These are phyloP conservation scores for Pyrochroa serraticornis DNA, from an alignment of 2,888 invertebrate species.

Conservation along the genomic window DNA sequence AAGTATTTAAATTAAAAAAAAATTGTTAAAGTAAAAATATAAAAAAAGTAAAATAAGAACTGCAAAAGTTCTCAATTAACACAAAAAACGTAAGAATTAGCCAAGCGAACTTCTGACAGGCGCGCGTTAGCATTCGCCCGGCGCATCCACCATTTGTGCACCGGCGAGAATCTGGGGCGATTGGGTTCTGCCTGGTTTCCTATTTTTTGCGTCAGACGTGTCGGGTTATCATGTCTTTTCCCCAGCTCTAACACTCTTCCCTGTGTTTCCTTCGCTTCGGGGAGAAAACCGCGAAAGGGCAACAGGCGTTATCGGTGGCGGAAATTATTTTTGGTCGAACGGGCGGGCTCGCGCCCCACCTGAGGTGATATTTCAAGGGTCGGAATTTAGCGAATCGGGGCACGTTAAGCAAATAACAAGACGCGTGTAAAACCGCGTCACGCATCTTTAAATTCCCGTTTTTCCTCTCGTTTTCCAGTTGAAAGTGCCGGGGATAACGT, in stretches of 20 bases:
- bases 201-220: no score
- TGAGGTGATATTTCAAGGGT: conserved; percentile 14
- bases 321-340: conserved; percentile 24
- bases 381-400: conserved; percentile 8
- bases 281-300: conserved; percentile 1
- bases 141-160: no score
- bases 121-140: no score
- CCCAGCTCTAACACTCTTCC: conserved; percentile 9
- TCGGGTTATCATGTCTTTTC: background rate
- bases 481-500: conserved; percentile 25
- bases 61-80: no score
- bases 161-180: no score
- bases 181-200: no score
- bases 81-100: no score
- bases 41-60: no score
- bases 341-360: conserved; percentile 11
- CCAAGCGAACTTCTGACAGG: no score
- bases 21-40: no score
- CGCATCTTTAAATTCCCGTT: conserved; percentile 16
- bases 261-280: background rate
- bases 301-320: conserved; percentile 11
- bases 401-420: conserved; percentile 16
- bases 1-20: no score
- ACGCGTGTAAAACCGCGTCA: conserved; percentile 21
- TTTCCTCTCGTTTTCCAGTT: conserved; percentile 5